These are phyloP conservation scores for Centruroides sculpturatus DNA, from an alignment of 1,140 invertebrate genomes.

Conservation along the genomic window DNA sequence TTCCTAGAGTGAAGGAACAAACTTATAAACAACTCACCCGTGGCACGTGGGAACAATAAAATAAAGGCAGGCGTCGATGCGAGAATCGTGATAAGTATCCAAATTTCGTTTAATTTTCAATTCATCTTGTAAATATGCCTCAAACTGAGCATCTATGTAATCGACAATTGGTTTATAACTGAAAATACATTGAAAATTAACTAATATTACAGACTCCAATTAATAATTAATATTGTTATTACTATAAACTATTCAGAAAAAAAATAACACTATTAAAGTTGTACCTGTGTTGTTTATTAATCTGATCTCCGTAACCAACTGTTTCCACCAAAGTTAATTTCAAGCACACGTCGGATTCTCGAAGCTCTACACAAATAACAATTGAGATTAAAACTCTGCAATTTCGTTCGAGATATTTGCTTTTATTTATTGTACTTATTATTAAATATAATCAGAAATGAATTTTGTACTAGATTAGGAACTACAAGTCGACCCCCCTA, in stretches of 20 bases:
- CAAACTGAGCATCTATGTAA: slow-evolving; percentile 97
- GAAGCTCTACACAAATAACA: slow-evolving; percentile 49
- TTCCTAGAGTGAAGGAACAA: too few species aligned
- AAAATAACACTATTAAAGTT: too few species aligned
- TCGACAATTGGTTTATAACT: slow-evolving; percentile 62
- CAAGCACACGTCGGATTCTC: slow-evolving; percentile 88
- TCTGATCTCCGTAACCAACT: slow-evolving; percentile 97
- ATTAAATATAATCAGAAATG: too few species aligned
- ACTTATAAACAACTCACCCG: slow-evolving; percentile 35
- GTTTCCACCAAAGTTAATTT: slow-evolving; percentile 95
- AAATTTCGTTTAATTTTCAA: slow-evolving; percentile 92
- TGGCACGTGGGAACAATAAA: slow-evolving; percentile 93
- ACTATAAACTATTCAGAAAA: too few species aligned
- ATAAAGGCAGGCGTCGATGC: slow-evolving; percentile 95
- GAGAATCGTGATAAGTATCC: slow-evolving; percentile 77
- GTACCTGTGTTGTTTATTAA: slow-evolving; percentile 83
- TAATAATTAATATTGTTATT: too few species aligned
- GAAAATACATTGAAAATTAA: slow-evolving; percentile 30
- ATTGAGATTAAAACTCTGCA: too few species aligned
- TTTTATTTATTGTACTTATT: too few species aligned
- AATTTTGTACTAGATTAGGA: too few species aligned
- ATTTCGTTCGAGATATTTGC: too few species aligned
- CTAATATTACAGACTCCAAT: too few species aligned
- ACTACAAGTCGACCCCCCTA: too few species aligned
- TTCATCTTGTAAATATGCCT: slow-evolving; percentile 92